Percentiles rank a stretch among this genome's conserved stretches.
Evolutionary conservation across 2,113 vertebrate species (phyloP).

Genomic region (Apteryx mantelli): DNA sequence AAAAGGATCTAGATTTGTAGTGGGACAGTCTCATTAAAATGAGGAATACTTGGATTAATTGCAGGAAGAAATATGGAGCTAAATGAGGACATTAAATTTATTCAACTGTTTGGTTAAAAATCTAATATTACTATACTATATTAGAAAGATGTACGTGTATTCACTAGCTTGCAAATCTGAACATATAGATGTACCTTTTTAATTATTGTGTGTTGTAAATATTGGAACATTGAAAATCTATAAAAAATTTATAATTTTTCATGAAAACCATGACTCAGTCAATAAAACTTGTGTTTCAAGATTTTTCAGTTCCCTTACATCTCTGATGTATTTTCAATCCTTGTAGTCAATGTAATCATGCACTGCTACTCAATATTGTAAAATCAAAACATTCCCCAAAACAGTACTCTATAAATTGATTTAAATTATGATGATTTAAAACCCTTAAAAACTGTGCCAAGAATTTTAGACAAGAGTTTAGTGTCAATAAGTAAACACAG

Average conservation of each 20-base stretch:
- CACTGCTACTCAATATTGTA: not conserved
- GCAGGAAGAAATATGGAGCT: not conserved
- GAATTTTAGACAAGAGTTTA: not conserved
- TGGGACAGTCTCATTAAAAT: not conserved
- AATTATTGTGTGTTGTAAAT: not conserved
- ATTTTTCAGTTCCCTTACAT: not conserved
- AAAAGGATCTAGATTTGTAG: not conserved
- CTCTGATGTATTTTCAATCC: not conserved
- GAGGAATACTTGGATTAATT: not conserved
- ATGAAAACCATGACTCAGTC: not conserved
- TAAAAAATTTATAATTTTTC: not conserved
- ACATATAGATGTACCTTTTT: not conserved
- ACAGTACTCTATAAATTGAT: not conserved
- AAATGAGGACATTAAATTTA: not conserved
- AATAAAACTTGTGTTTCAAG: not conserved
- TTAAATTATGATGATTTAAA: not conserved
- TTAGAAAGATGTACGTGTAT: not conserved
- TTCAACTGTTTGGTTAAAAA: not conserved
- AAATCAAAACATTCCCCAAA: not conserved
- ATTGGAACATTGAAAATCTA: not conserved
- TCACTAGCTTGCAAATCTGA: not conserved
- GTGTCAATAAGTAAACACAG: not conserved
- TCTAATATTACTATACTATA: not conserved
- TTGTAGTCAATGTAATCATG: not conserved
- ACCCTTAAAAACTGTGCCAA: not conserved